Conservation (phyloP, 2,113 vertebrate species). For the Diphyllodes magnificus region DNA sequence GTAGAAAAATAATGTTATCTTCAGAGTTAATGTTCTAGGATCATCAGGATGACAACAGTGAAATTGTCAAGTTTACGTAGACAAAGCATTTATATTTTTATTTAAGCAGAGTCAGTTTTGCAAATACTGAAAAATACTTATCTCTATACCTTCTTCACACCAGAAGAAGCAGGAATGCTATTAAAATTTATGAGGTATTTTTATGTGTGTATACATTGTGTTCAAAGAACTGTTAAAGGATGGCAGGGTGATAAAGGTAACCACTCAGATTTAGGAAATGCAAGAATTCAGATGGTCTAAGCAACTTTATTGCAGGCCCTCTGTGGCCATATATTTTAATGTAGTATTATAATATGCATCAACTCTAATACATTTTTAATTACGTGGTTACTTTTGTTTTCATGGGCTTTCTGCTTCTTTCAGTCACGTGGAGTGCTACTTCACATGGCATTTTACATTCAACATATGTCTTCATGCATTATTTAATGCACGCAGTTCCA, state of each 20-base stretch:
- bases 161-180: background rate
- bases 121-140: background rate
- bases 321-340: background rate
- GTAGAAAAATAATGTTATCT: background rate
- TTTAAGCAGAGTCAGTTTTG: background rate
- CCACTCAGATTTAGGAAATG: background rate
- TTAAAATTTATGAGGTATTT: constrained; percentile 25
- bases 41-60: background rate
- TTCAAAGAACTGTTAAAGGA: background rate
- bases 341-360: background rate
- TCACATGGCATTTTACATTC: background rate
- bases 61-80: background rate
- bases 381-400: background rate
- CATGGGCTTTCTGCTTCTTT: background rate
- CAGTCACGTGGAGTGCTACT: background rate
- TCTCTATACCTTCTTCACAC: background rate
- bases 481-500: background rate
- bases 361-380: background rate
- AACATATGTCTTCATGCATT: background rate
- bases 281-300: background rate
- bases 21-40: background rate
- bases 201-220: background rate
- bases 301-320: background rate
- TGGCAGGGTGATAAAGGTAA: background rate
- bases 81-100: background rate